phyloP scores from a whole-genome alignment of 2,888 invertebrate genomes.

The Limnephilus marmoratus region DNA sequence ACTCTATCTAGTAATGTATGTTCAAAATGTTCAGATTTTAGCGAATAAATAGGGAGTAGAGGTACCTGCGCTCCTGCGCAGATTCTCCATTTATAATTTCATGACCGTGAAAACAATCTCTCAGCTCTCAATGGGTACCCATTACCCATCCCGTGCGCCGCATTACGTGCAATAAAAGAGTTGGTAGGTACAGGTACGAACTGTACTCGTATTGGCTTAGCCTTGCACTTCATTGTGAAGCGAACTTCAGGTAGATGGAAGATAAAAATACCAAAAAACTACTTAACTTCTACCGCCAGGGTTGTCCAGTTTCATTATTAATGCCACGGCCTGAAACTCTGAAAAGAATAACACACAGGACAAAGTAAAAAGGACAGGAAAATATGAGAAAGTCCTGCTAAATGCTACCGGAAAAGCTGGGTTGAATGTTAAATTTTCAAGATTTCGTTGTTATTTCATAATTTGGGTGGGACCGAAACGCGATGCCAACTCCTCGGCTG shows the following conservation, averaged over 20 bases:
- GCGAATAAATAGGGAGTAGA: not conserved
- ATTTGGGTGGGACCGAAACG: too few species aligned
- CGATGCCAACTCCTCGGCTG: too few species aligned
- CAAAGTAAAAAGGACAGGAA: too few species aligned
- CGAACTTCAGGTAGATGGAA: not conserved
- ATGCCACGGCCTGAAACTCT: not conserved
- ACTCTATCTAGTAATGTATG: not conserved
- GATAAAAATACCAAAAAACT: not conserved
- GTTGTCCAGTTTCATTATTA: not conserved
- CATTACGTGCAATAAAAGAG: not conserved
- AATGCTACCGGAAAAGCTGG: too few species aligned
- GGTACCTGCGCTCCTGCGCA: not conserved
- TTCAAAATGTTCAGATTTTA: not conserved
- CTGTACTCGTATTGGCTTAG: not conserved
- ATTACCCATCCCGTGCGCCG: not conserved
- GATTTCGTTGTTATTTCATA: too few species aligned
- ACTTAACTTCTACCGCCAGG: not conserved
- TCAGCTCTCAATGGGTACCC: too few species aligned
- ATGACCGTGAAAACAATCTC: not conserved
- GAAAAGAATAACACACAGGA: not conserved
- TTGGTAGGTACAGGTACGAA: not conserved
- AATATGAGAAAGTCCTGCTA: too few species aligned
- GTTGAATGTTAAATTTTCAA: too few species aligned
- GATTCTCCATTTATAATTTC: not conserved
- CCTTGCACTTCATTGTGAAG: not conserved